These are phyloP conservation scores for Nothocercus julius DNA, from an alignment of 2,113 vertebrate species.

Conservation along the genomic window DNA sequence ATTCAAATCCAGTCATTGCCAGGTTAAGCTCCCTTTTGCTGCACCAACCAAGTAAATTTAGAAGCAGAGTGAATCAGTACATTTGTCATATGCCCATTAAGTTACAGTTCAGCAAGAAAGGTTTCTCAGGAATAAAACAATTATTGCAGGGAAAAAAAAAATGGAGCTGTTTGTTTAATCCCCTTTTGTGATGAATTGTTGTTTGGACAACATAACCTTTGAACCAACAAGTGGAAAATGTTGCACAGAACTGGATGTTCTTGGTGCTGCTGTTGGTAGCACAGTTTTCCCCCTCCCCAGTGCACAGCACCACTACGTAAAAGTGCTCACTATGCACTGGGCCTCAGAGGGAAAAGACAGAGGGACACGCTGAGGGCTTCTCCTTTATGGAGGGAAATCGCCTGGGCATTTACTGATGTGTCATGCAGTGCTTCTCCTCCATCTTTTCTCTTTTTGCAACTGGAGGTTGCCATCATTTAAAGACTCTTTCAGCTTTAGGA, in stretches of 20 bases:
- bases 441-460: neutral
- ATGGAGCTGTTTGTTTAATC: constrained; percentile 42
- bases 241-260: neutral
- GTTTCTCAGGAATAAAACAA: constrained; percentile 50
- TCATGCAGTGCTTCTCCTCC: neutral
- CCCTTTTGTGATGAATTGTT: constrained; percentile 11
- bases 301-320: neutral
- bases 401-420: neutral
- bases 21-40: constrained; percentile 64
- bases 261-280: fast-evolving
- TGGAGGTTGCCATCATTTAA: neutral
- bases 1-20: constrained; percentile 69
- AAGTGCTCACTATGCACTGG: fast-evolving
- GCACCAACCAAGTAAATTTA: constrained; percentile 65
- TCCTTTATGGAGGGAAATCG: neutral
- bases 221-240: constrained; percentile 21
- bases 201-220: constrained; percentile 26
- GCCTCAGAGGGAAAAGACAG: neutral
- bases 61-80: constrained; percentile 58
- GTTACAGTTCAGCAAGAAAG: constrained; percentile 55
- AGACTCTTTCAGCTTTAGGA: neutral
- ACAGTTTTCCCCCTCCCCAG: neutral
- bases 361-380: neutral
- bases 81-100: constrained; percentile 71
- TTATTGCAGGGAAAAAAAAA: constrained; percentile 50